Evolutionary conservation across 2,888 invertebrate genomes (phyloP), one percentile per base, ranked within the genome.

Genomic region (Adelphocoris suturalis): DNA sequence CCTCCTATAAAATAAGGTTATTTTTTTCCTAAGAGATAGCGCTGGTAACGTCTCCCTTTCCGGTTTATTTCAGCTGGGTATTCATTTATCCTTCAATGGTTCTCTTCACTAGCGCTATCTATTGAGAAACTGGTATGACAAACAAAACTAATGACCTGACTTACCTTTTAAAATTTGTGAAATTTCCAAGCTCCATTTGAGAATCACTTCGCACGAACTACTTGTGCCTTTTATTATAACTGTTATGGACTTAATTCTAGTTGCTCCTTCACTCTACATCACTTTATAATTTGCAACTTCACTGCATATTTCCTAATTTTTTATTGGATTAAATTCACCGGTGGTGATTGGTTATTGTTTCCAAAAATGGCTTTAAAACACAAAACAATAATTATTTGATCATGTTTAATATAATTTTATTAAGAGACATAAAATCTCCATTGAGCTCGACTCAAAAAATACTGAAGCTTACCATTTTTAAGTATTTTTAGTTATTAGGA

Each of bases 401-500:
- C 52, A 52, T 52, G 13, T 14, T 68, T 68, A 23, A 12, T 68
- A 23, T 68, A 23, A 7, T 68, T 68, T 23, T 68, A 23, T 68
- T 11, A 68, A 23, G 68, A 23, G 68, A 68, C 23, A n/a, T 57
- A 68, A 61, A 68, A 68, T 68, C 68, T 68, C 68, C 23, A 68
- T 68, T 68, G 68, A 68, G 68, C 68, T 68, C 68, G 68, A 68
- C 68, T 68, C 68, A 68, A 37, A 47, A 80, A 80, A 80, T 80
- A 85, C 85, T 55, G 85, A 85, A 85, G 85, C 85, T 85, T 86
- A 86, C 86, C 86, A 86, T 86, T 86, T 75, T 86, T 46, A 75
- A 86, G 86, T 86, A 86, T 86, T 86, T 82, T 86, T 86, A 86
- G 86, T 46, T 47, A n/a, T 46, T 85, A 85, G 57, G 57, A 46